phyloP scores from a whole-genome alignment of 2,888 invertebrate species.

The Chironomus riparius region DNA sequence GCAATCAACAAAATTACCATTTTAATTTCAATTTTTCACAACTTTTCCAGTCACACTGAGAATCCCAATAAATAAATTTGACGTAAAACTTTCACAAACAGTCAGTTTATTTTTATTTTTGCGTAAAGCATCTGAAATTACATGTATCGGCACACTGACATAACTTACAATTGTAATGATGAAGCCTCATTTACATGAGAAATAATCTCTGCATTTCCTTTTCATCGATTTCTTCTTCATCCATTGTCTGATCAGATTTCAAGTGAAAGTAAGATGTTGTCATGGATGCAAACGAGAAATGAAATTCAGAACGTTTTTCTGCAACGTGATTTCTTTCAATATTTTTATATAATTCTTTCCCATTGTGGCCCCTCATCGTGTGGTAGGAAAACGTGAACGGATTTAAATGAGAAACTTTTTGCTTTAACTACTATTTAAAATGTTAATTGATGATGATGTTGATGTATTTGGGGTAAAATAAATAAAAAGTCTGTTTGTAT shows the following conservation, averaged over 20 bases:
- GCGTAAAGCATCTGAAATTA: background rate
- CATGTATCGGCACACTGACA: background rate
- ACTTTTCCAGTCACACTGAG: no score
- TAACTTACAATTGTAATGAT: background rate
- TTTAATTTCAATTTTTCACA: no score
- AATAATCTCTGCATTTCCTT: background rate
- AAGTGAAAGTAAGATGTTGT: background rate
- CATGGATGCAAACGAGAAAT: background rate
- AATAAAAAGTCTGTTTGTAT: no score
- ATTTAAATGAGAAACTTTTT: background rate
- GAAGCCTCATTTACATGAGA: background rate
- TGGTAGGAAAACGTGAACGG: background rate
- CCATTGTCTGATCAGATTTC: background rate
- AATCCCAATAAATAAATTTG: background rate
- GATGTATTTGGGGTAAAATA: no score
- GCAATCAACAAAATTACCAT: no score
- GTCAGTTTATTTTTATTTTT: background rate
- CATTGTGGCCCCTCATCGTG: background rate
- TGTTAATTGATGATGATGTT: no score
- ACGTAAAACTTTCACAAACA: background rate
- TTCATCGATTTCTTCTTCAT: background rate
- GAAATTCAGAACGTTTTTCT: background rate
- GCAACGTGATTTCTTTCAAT: background rate
- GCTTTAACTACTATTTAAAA: background rate
- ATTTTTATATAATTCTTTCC: background rate